Percentiles rank a stretch among this genome's conserved stretches.
These are phyloP conservation scores for Machaerirhynchus nigripectus DNA, from an alignment of 2,113 vertebrate species.

Conservation along the genomic window DNA sequence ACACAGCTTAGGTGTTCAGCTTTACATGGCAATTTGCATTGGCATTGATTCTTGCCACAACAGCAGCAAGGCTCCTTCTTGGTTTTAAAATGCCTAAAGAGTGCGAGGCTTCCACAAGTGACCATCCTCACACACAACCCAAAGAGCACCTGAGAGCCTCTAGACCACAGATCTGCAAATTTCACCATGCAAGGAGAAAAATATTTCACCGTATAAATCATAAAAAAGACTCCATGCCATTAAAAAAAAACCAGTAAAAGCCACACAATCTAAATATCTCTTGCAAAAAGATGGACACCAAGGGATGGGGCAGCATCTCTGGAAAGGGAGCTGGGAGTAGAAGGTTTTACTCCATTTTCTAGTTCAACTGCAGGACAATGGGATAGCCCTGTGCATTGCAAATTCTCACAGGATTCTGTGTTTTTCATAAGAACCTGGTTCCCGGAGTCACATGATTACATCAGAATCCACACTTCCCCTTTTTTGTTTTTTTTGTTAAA, in stretches of 20 bases:
- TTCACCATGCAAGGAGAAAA: not conserved
- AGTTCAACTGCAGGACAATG: not conserved
- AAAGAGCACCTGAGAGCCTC: not conserved
- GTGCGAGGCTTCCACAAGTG: not conserved
- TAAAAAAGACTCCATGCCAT: rapidly evolving
- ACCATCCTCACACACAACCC: not conserved
- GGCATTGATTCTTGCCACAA: not conserved
- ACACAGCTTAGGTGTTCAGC: not conserved
- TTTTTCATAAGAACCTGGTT: not conserved
- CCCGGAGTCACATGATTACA: slow-evolving; percentile 13
- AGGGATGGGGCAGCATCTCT: not conserved
- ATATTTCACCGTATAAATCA: not conserved
- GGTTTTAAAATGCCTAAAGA: not conserved
- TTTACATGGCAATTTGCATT: not conserved
- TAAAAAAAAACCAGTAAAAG: not conserved
- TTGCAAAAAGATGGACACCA: not conserved
- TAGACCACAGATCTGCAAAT: not conserved
- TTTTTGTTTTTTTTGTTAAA: not conserved
- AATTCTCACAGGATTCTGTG: not conserved
- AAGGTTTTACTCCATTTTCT: not conserved
- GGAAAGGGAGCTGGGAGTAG: not conserved
- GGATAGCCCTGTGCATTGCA: not conserved
- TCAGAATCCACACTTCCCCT: slow-evolving; percentile 10
- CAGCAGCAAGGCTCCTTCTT: not conserved
- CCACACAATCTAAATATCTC: not conserved